Conservation (phyloP, 1,140 invertebrate species). For the Trichonephila inaurata region DNA sequence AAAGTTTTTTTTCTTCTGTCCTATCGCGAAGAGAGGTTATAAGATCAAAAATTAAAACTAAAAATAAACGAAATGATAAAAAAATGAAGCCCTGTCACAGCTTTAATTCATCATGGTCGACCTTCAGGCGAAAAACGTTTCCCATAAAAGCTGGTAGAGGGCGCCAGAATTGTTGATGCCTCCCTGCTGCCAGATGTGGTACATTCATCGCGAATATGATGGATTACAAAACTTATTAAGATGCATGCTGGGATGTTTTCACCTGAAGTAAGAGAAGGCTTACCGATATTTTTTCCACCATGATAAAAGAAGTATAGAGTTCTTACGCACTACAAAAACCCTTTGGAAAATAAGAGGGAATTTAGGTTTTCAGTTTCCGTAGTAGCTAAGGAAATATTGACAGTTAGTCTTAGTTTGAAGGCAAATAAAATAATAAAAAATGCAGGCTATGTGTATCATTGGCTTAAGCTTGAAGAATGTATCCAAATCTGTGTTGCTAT, state of each 20-base stretch:
- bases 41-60: slow-evolving; percentile 30
- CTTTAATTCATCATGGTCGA: slow-evolving; percentile 58
- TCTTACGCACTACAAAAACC: slow-evolving; percentile 2
- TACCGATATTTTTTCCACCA: slow-evolving; percentile 17
- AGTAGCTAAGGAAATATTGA: slow-evolving; percentile 3
- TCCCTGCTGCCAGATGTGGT: slow-evolving; percentile 46
- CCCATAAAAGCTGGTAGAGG: slow-evolving; percentile 42
- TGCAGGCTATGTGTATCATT: neutral
- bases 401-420: slow-evolving; percentile 44
- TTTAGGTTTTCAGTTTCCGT: slow-evolving; percentile 20
- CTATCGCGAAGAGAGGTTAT: neutral
- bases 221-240: slow-evolving; percentile 73
- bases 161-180: slow-evolving; percentile 49
- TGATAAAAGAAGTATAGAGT: slow-evolving; percentile 41
- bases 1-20: slow-evolving; percentile 2
- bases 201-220: slow-evolving; percentile 71
- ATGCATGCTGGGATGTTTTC: slow-evolving; percentile 68
- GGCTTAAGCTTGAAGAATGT: neutral
- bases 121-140: slow-evolving; percentile 55
- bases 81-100: slow-evolving; percentile 61
- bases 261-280: slow-evolving; percentile 44
- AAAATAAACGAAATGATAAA: slow-evolving; percentile 48
- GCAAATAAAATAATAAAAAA: neutral
- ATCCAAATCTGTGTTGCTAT: neutral
- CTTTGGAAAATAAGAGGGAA: slow-evolving; percentile 47